Percentiles rank a stretch among this genome's conserved stretches.
These are phyloP conservation scores for Drosophila albomicans DNA, from an alignment of 1,140 invertebrate species.

Conservation along the genomic window DNA sequence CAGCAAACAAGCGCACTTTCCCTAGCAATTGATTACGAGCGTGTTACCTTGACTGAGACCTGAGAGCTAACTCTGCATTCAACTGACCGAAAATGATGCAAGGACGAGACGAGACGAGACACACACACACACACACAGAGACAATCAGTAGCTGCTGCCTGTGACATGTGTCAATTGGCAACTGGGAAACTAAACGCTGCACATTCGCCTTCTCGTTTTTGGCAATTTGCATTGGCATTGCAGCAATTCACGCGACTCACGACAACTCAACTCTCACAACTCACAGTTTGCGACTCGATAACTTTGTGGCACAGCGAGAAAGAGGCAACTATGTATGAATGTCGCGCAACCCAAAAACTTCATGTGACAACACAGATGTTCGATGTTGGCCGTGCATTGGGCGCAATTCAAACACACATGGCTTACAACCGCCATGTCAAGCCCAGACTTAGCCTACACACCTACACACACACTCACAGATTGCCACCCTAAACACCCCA, in stretches of 20 bases:
- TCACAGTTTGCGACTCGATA: background rate
- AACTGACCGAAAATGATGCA: no score
- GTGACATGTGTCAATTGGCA: conserved; percentile 24
- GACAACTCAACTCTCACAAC: background rate
- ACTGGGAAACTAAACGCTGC: conserved; percentile 6
- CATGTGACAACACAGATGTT: conserved; percentile 17
- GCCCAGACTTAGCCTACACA: background rate
- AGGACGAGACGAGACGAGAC: no score
- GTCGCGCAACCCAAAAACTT: background rate
- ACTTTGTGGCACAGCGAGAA: background rate
- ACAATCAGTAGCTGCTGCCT: conserved; percentile 5
- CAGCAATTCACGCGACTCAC: no score
- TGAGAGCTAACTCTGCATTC: background rate
- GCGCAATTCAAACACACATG: conserved; percentile 6
- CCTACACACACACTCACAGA: background rate
- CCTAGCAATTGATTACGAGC: conserved; percentile 18
- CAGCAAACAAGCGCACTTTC: background rate
- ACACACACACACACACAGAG: no score
- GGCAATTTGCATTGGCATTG: conserved; percentile 1
- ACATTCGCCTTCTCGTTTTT: background rate
- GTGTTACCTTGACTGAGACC: conserved; percentile 1
- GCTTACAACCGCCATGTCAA: background rate
- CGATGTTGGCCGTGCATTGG: background rate
- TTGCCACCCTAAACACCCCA: background rate
- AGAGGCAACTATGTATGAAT: no score